These are phyloP conservation scores for Labroides dimidiatus DNA, from an alignment of 2,797 vertebrate species.

Conservation along the genomic window DNA sequence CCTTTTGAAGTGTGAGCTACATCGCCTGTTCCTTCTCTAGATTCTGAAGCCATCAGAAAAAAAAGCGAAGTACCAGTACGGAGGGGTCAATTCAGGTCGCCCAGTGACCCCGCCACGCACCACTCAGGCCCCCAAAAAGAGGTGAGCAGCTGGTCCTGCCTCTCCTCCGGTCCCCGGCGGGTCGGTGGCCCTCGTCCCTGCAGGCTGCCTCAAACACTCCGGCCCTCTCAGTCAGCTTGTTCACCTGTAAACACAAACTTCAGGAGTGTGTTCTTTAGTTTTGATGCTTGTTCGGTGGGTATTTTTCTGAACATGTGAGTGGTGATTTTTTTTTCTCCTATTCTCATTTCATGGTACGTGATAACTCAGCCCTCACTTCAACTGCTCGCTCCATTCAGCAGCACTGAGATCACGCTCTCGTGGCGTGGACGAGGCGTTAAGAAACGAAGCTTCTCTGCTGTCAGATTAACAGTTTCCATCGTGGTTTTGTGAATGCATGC, in stretches of 20 bases:
- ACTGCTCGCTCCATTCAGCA: slow-evolving; percentile 52
- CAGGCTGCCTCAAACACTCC: slow-evolving; percentile 68
- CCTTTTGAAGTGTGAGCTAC: neutral
- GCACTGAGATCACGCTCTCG: slow-evolving; percentile 53
- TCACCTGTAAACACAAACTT: slow-evolving; percentile 61
- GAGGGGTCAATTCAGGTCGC: slow-evolving; percentile 92
- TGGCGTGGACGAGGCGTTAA: slow-evolving; percentile 33
- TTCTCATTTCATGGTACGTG: slow-evolving; percentile 53
- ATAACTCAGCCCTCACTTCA: slow-evolving; percentile 52
- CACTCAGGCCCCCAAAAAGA: slow-evolving; percentile 94
- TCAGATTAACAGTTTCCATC: slow-evolving; percentile 40
- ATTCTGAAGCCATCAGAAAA: slow-evolving; percentile 96
- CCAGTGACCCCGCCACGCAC: slow-evolving; percentile 94
- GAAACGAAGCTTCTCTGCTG: slow-evolving; percentile 50
- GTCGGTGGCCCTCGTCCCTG: slow-evolving; percentile 35
- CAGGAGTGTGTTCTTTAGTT: slow-evolving; percentile 59
- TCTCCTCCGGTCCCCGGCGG: slow-evolving; percentile 33
- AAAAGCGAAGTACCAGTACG: slow-evolving; percentile 96
- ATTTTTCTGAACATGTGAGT: slow-evolving; percentile 68
- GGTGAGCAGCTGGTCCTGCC: slow-evolving; percentile 82
- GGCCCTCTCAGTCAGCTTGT: slow-evolving; percentile 67
- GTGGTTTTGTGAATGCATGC: slow-evolving; percentile 63
- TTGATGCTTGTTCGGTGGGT: slow-evolving; percentile 74
- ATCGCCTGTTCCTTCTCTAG: slow-evolving; percentile 60
- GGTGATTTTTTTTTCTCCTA: slow-evolving; percentile 35